Evolutionary conservation across 1,140 invertebrate species (phyloP), one percentile per base, ranked within the genome.

Genomic region (Drosophila simulans): DNA sequence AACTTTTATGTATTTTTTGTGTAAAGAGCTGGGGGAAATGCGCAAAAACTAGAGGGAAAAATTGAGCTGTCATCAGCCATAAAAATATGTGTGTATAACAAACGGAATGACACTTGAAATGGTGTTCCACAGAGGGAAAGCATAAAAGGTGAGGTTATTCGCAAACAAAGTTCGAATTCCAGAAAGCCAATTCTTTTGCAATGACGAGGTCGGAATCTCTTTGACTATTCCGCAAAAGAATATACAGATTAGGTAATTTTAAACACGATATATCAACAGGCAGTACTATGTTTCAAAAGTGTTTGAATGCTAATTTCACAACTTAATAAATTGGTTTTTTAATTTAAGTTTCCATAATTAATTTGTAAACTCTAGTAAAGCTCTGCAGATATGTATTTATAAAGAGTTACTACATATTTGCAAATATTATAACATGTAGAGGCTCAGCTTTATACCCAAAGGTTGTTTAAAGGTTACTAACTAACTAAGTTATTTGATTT

Each of bases 51-150:
- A 79, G 52, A 63, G 69, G 48, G 43, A 81, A 86, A 85, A 78
- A 78, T 86, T 58, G 60, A 81, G 78, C 82, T 85, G 82, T 85
- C 82, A 78, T 58, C 83, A 58, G 55, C 68, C 75, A 86, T 82
- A 88, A 76, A 80, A 77, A 82, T 64, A 46, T 76, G 73, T 59
- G 55, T 68, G 73, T 77, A 76, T 77, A 64, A 74, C 71, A 74
- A 74, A 74, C 51, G 70, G 70, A 74, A 74, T 74, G 70, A 73
- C 51, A 74, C 57, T 63, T 74, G 70, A 74, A 74, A 72, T 64
- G 51, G 42, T 49, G 57, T 51, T 64, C 42, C 3, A 17, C 40
- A 39, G 37, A 22, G 22, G 17, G 20, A 22, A 35, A 5, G 8
- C 10, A 8, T 51, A 34, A 40, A 31, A 69, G 65, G 46, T 53